These are phyloP conservation scores for Craniophora ligustri DNA, from an alignment of 2,888 invertebrate species.

Conservation along the genomic window DNA sequence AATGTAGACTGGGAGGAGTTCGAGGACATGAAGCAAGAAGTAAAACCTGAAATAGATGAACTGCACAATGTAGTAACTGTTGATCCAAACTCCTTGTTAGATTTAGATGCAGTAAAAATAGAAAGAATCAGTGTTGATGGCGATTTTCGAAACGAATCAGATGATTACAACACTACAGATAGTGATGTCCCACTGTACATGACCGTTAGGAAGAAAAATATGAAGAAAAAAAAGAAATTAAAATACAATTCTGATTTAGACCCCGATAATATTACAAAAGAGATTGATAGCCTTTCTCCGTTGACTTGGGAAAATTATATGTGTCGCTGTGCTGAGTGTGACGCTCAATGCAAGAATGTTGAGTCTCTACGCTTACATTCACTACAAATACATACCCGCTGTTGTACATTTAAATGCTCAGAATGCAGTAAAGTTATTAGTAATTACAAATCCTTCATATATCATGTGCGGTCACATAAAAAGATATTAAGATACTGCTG, in stretches of 20 bases:
- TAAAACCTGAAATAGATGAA: slow-evolving; percentile 67
- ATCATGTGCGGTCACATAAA: slow-evolving; percentile 76
- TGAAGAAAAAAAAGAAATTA: slow-evolving; percentile 46
- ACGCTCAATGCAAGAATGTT: slow-evolving; percentile 79
- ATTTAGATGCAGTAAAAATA: slow-evolving; percentile 63
- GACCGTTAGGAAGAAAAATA: slow-evolving; percentile 59
- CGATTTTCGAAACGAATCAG: slow-evolving; percentile 39
- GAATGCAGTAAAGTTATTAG: slow-evolving; percentile 74
- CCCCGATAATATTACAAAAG: not conserved
- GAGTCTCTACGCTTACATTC: slow-evolving; percentile 77
- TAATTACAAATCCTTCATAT: slow-evolving; percentile 72
- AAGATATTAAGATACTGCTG: slow-evolving; percentile 75
- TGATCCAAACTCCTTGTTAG: slow-evolving; percentile 59
- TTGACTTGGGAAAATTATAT: slow-evolving; percentile 78
- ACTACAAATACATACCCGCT: slow-evolving; percentile 75
- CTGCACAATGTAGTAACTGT: slow-evolving; percentile 57
- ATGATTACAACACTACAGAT: slow-evolving; percentile 69
- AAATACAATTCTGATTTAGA: slow-evolving; percentile 25
- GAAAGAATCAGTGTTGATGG: slow-evolving; percentile 60
- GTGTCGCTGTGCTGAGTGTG: slow-evolving; percentile 79
- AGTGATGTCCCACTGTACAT: slow-evolving; percentile 73
- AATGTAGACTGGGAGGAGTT: slow-evolving; percentile 77
- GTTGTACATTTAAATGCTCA: slow-evolving; percentile 78
- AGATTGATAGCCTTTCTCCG: slow-evolving; percentile 35
- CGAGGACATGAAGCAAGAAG: slow-evolving; percentile 66